A percentile compares a stretch with the other conserved stretches of the same genome.
These are phyloP conservation scores for Aethes cnicana DNA, from an alignment of 2,888 invertebrate species.

Conservation along the genomic window DNA sequence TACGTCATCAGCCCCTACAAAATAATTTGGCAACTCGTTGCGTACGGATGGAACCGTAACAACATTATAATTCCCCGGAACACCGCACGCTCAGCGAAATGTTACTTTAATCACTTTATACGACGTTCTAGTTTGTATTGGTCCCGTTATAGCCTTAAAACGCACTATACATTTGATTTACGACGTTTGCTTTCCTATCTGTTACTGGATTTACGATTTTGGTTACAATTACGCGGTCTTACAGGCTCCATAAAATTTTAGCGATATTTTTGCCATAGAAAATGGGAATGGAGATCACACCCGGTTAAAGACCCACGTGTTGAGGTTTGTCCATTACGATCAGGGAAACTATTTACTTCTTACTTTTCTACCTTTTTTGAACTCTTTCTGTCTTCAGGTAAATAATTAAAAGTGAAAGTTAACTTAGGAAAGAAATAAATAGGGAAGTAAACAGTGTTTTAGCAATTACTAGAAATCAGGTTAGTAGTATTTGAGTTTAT, in stretches of 20 bases:
- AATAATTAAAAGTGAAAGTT: no score
- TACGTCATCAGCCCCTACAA: conserved; percentile 20
- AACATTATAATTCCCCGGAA: conserved; percentile 68
- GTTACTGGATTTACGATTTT: conserved; percentile 47
- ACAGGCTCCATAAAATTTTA: conserved; percentile 15
- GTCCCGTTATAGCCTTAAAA: conserved; percentile 58
- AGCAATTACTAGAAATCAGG: no score
- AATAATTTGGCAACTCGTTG: conserved; percentile 43
- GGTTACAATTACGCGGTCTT: conserved; percentile 32
- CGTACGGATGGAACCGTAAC: conserved; percentile 64
- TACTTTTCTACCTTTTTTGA: no score
- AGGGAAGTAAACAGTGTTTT: no score
- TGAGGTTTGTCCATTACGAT: no score
- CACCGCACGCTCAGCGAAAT: conserved; percentile 63
- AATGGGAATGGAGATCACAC: no score
- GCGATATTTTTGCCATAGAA: no score
- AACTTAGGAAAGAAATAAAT: no score
- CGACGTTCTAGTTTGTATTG: conserved; percentile 65
- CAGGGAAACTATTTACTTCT: no score
- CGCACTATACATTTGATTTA: conserved; percentile 65
- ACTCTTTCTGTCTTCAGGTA: no score
- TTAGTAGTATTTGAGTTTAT: no score
- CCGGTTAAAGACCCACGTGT: no score
- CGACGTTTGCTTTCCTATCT: conserved; percentile 44
- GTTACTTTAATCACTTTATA: conserved; percentile 78